Evolutionary conservation across 1,140 invertebrate genomes (phyloP).

Genomic region (Leptinotarsa defecta): DNA sequence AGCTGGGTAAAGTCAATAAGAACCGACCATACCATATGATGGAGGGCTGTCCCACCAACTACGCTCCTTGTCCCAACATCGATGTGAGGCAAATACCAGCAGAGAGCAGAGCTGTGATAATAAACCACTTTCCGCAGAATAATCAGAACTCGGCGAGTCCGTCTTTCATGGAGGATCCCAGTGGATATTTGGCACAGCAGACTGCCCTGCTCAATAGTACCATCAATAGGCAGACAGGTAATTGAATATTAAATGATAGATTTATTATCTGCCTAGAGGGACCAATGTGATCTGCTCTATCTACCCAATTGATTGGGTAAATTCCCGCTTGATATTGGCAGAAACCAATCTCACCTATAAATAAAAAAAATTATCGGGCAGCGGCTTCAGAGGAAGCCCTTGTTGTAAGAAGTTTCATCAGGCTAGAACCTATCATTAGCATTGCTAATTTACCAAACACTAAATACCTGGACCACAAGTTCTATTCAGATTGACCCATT

Average conservation of each 20-base stretch:
- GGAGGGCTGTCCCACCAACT: constrained; percentile 39
- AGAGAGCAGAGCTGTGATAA: constrained; percentile 55
- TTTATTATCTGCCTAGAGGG: too few relatives aligned
- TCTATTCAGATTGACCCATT: too few relatives aligned
- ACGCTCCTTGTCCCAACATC: constrained; percentile 60
- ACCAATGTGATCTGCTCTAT: too few relatives aligned
- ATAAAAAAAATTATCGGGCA: too few relatives aligned
- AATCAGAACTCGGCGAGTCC: constrained; percentile 57
- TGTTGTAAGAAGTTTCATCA: too few relatives aligned
- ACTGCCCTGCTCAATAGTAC: constrained; percentile 82
- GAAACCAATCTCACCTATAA: too few relatives aligned
- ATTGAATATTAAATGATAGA: constrained; percentile 27
- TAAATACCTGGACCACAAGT: too few relatives aligned
- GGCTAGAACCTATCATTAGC: too few relatives aligned
- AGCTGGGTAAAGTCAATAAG: constrained; percentile 61
- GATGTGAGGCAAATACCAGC: constrained; percentile 57
- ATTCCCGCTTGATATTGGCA: too few relatives aligned
- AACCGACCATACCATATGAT: constrained; percentile 60
- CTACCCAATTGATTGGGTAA: too few relatives aligned
- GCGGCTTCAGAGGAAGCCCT: too few relatives aligned
- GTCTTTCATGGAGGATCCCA: constrained; percentile 87
- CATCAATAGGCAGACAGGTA: constrained; percentile 75
- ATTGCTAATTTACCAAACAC: too few relatives aligned
- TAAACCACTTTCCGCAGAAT: constrained; percentile 52
- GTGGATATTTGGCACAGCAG: constrained; percentile 84